Evolutionary conservation across 2,113 vertebrate species (phyloP), one percentile per base, ranked within the genome.

Genomic region (Catharus fuscescens): DNA sequence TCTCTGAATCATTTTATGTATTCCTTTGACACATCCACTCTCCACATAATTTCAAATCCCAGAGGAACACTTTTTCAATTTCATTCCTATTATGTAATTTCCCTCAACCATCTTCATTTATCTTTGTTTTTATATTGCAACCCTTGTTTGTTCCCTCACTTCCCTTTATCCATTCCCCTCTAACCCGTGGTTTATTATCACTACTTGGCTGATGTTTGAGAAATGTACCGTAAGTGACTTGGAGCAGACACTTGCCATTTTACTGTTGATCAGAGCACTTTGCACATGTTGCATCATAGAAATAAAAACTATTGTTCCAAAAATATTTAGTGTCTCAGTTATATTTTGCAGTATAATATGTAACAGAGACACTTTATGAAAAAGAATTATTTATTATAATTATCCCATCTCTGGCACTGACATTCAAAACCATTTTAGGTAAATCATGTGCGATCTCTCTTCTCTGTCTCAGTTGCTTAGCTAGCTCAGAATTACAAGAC

Each of bases 21-120:
- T 88, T 88, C n/a, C 36, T 90, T 93, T 93, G 94, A 66, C 47
- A 93, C 44, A 94, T 92, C 60, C 67, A 73, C 50, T 94, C 80
- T 66, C 64, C n/a, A 64, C 38, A 67, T 78, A 0, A 64, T 78
- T 94, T 93, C 47, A 66, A 14, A 73, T 80, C 85, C 88, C 84
- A 77, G 59, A 90, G 59, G 64, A 95, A 83, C 20, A n/a, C 9
- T 59, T 95, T 70, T 92, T 70, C 40, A 81, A 9, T 87, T 95
- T 93, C 26, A 57, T 85, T 87, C 56, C 70, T 78, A 67, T 64
- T 73, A 53, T 38, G 25, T 89, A 89, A 91, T 95, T 87, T 80
- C 62, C 90, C 15, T 28, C 62, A 86, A 71, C 45, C 2, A n/a
- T 73, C 54, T 82, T 56, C 1, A 38, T 88, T 91, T 82, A 77